Conservation (phyloP, 2,797 vertebrate species). For the Chiroxiphia lanceolata region DNA sequence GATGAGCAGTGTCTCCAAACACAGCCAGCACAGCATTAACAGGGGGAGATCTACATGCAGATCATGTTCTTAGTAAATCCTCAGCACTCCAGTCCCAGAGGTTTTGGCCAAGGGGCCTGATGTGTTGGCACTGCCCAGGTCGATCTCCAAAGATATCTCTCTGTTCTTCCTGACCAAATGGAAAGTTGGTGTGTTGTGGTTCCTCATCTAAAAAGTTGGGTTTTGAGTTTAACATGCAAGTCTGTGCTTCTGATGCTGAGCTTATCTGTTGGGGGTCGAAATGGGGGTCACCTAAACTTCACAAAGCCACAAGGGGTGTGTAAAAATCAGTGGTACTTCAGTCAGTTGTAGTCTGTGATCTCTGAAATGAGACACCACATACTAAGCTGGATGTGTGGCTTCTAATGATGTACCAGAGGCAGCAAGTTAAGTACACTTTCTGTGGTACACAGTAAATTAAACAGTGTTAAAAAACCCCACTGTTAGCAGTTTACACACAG, state of each 20-base stretch:
- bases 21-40: neutral
- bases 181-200: neutral
- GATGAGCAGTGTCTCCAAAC: neutral
- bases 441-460: neutral
- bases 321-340: accelerated
- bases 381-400: neutral
- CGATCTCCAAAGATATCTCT: neutral
- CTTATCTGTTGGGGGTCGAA: accelerated
- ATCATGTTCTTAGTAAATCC: neutral
- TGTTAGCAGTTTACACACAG: neutral
- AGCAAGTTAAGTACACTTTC: neutral
- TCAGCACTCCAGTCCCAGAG: neutral
- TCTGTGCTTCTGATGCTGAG: neutral
- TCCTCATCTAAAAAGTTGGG: neutral
- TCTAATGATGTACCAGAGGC: neutral
- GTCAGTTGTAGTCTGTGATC: neutral
- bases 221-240: neutral
- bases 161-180: accelerated
- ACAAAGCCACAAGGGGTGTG: accelerated
- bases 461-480: neutral
- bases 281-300: neutral
- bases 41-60: neutral
- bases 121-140: accelerated
- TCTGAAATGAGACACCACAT: neutral
- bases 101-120: neutral